Percentiles rank a stretch among this genome's conserved stretches.
Evolutionary conservation across 2,113 vertebrate species (phyloP).

Genomic region (Heloderma charlesbogerti): DNA sequence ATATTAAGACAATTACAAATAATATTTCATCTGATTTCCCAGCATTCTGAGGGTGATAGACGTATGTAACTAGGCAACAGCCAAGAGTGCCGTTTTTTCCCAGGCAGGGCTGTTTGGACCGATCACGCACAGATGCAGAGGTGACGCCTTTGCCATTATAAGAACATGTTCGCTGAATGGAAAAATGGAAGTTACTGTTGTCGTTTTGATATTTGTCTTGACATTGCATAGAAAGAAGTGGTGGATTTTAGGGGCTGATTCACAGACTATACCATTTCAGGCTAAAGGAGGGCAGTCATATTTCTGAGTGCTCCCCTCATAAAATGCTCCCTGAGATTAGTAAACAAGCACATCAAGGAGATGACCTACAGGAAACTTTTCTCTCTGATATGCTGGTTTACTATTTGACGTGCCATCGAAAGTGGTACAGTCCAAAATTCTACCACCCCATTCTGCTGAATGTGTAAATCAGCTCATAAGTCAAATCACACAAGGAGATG

Average conservation of each 20-base stretch:
- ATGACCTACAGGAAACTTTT: background rate
- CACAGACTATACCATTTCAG: background rate
- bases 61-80: slow-evolving; percentile 10
- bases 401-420: background rate
- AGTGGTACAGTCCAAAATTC: background rate
- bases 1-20: background rate
- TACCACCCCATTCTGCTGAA: background rate
- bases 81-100: background rate
- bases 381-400: background rate
- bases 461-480: background rate
- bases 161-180: background rate
- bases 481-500: no score
- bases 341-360: background rate
- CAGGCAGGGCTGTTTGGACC: background rate
- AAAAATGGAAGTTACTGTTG: background rate
- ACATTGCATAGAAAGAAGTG: background rate
- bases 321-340: background rate
- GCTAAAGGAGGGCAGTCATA: background rate
- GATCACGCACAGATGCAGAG: background rate
- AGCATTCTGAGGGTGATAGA: background rate
- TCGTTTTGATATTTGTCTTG: background rate
- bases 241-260: background rate
- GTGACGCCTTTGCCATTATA: background rate
- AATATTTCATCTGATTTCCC: background rate
- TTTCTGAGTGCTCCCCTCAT: background rate